These are phyloP conservation scores for Diarsia dahlii DNA, from an alignment of 2,888 invertebrate genomes.

Conservation along the genomic window DNA sequence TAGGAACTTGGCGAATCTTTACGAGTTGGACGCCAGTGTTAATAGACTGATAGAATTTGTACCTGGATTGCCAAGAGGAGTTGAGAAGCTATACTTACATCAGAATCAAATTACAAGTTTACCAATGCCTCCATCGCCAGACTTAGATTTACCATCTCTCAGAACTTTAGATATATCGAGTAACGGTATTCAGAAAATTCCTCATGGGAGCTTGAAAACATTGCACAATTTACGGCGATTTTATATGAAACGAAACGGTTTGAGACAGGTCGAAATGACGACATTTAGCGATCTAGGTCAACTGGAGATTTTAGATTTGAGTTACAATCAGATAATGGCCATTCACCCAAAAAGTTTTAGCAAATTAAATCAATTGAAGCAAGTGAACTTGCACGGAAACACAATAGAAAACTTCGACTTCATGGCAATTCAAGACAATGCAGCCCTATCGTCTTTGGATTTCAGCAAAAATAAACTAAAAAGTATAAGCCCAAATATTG, in stretches of 20 bases:
- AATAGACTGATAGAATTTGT: conserved; percentile 94
- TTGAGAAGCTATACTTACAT: conserved; percentile 94
- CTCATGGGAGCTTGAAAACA: conserved; percentile 92
- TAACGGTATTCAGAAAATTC: conserved; percentile 94
- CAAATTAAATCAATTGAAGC: conserved; percentile 92
- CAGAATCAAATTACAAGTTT: conserved; percentile 93
- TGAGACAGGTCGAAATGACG: conserved; percentile 93
- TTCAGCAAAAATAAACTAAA: conserved; percentile 94
- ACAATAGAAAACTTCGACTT: conserved; percentile 93
- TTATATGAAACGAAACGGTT: conserved; percentile 93
- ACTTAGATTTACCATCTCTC: conserved; percentile 93
- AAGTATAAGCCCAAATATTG: conserved; percentile 92
- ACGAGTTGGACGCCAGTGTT: conserved; percentile 94
- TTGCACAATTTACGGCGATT: conserved; percentile 93
- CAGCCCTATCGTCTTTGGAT: conserved; percentile 92
- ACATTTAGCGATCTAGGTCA: conserved; percentile 93
- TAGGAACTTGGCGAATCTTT: conserved; percentile 93
- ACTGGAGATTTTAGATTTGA: conserved; percentile 94
- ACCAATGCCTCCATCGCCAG: conserved; percentile 92
- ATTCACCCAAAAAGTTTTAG: conserved; percentile 92
- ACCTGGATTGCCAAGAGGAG: conserved; percentile 94
- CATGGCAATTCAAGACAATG: conserved; percentile 92
- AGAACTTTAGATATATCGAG: conserved; percentile 94
- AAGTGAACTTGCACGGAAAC: conserved; percentile 94
- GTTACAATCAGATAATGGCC: conserved; percentile 93